A percentile compares a stretch with the other conserved stretches of the same genome.
These are phyloP conservation scores for Macrosiphum euphorbiae DNA, from an alignment of 2,888 invertebrate species.

Conservation along the genomic window DNA sequence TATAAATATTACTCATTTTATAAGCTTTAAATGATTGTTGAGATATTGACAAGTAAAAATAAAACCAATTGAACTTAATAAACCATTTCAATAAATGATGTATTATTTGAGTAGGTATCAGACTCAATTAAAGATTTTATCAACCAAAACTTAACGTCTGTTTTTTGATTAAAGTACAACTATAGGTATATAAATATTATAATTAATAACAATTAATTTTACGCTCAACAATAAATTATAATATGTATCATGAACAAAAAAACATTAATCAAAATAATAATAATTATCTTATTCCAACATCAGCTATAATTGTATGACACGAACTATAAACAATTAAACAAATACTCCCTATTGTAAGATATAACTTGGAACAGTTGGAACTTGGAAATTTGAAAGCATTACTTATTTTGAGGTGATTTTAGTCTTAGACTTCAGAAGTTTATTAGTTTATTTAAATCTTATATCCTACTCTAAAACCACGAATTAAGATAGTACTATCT, in stretches of 20 bases:
- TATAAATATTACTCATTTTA: slow-evolving; percentile 96
- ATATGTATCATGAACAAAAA: neutral
- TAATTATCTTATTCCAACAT: neutral
- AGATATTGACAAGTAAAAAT: neutral
- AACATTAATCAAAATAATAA: neutral
- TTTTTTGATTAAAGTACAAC: neutral
- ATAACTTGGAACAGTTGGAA: neutral
- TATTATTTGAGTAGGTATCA: neutral
- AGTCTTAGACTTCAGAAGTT: too few species aligned
- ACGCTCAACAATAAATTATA: neutral
- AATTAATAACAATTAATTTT: neutral
- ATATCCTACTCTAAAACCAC: too few species aligned
- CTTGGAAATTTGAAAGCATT: neutral
- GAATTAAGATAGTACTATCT: too few species aligned
- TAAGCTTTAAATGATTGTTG: neutral
- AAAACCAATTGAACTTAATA: neutral
- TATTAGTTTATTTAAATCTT: too few species aligned
- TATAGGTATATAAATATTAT: neutral
- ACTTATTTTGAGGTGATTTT: neutral
- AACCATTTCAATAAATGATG: neutral
- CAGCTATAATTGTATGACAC: neutral
- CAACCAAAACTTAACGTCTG: neutral
- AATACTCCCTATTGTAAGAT: neutral
- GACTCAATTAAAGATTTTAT: neutral
- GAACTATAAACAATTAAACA: neutral